These are phyloP conservation scores for Mesochorus sp. DNA, from an alignment of 2,888 invertebrate genomes.

Conservation along the genomic window DNA sequence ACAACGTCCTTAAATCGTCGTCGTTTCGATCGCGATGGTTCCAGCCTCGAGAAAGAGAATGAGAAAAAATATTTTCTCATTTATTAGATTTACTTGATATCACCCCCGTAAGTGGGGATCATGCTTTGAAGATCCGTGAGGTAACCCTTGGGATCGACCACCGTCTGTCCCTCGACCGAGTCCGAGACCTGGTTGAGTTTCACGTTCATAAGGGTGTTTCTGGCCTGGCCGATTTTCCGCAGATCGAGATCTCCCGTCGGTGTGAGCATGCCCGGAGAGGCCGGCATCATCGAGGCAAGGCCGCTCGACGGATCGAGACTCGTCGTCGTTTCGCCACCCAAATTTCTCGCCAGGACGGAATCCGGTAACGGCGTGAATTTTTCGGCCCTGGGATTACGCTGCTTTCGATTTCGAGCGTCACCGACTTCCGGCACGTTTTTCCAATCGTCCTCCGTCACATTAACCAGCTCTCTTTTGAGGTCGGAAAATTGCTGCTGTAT, in stretches of 20 bases:
- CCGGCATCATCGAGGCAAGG: slow-evolving; percentile 93
- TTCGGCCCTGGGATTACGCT: slow-evolving; percentile 96
- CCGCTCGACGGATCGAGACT: slow-evolving; percentile 94
- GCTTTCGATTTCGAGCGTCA: slow-evolving; percentile 98
- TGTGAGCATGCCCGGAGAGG: slow-evolving; percentile 93
- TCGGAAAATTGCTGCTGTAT: slow-evolving; percentile 99
- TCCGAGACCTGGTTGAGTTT: slow-evolving; percentile 94
- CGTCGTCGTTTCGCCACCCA: slow-evolving; percentile 90
- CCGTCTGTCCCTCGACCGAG: slow-evolving; percentile 99
- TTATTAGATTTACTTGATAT: slow-evolving; percentile 88
- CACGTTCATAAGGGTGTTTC: slow-evolving; percentile 99
- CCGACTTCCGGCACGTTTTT: slow-evolving; percentile 99
- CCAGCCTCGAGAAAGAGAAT: too few species aligned
- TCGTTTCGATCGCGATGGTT: too few species aligned
- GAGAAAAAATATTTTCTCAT: too few species aligned
- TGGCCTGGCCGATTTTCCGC: slow-evolving; percentile 98
- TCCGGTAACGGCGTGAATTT: slow-evolving; percentile 99
- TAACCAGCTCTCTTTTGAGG: slow-evolving; percentile 92
- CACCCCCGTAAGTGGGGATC: slow-evolving; percentile 99
- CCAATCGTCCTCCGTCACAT: slow-evolving; percentile 97
- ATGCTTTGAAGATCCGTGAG: slow-evolving; percentile 99
- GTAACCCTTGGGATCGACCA: slow-evolving; percentile 99
- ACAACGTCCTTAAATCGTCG: too few species aligned
- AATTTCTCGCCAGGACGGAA: slow-evolving; percentile 93
- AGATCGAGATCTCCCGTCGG: slow-evolving; percentile 97